Base-by-base conservation (phyloP, 2,888 invertebrate genomes). In the Corythucha ciliata region DNA sequence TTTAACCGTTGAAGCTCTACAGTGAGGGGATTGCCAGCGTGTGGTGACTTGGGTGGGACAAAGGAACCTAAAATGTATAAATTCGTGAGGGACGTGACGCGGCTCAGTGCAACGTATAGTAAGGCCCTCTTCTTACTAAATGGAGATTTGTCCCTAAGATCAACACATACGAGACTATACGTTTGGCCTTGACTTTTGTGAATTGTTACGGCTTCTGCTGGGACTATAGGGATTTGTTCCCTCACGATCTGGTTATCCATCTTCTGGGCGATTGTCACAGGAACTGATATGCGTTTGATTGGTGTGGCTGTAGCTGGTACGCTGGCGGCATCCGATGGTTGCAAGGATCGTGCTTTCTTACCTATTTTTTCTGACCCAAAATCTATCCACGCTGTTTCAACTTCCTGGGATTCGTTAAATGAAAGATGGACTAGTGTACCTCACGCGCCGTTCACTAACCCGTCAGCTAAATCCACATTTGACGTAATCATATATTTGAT, bases 361-460 rank as follows among this genome's bases (percentile, higher is more conserved):
- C n/a, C n/a, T n/a, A n/a, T n/a, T n/a, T n/a, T n/a, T n/a, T n/a
- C n/a, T n/a, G n/a, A n/a, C n/a, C n/a, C n/a, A n/a, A n/a, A n/a
- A n/a, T n/a, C n/a, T n/a, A n/a, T n/a, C n/a, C n/a, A n/a, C n/a
- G n/a, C n/a, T n/a, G n/a, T n/a, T n/a, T n/a, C n/a, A n/a, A n/a
- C n/a, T n/a, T n/a, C n/a, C n/a, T n/a, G n/a, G n/a, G n/a, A n/a
- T n/a, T n/a, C n/a, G n/a, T n/a, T n/a, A n/a, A n/a, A n/a, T n/a
- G n/a, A n/a, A n/a, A n/a, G n/a, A 16, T 24, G 16, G 14, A 10
- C 18, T 41, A 59, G 32, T 8, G 36, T 33, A 5, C 55, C 58
- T 49, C 48, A 55, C n/a, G 59, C 60, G 20, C 58, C 63, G 58
- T 61, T 62, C 7, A 62, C 60, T 8, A 62, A 44, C 8, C 61